Percentiles rank a stretch among this genome's conserved stretches.
phyloP scores from a whole-genome alignment of 2,113 vertebrate species.

The Pachypanchax playfairii region DNA sequence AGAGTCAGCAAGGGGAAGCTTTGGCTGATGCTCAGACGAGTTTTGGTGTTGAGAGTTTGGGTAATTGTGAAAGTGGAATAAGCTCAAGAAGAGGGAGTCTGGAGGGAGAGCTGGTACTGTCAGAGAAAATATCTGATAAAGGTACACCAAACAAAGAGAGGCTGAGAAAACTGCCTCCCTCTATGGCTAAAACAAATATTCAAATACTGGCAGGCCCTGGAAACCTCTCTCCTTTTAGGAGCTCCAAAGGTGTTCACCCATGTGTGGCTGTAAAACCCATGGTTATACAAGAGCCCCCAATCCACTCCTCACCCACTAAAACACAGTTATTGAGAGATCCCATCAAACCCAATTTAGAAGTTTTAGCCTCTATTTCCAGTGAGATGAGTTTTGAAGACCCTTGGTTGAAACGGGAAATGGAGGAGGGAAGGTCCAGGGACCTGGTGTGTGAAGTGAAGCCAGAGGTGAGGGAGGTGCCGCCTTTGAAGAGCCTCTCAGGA shows the following conservation, averaged over 20 bases:
- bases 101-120: constrained; percentile 73
- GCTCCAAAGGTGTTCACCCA: constrained; percentile 84
- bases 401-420: constrained; percentile 89
- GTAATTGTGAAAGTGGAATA: constrained; percentile 16
- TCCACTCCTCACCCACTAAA: constrained; percentile 48
- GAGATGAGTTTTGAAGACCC: constrained; percentile 91
- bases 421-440: constrained; percentile 63
- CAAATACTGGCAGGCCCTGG: constrained; percentile 79
- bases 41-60: constrained; percentile 53
- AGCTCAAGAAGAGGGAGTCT: constrained; percentile 63
- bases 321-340: constrained; percentile 60
- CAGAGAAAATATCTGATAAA: constrained; percentile 75
- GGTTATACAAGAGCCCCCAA: constrained; percentile 74
- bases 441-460: constrained; percentile 52
- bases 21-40: constrained; percentile 83
- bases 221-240: constrained; percentile 86
- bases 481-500: constrained; percentile 38
- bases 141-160: constrained; percentile 76
- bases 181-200: constrained; percentile 86
- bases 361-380: constrained; percentile 69
- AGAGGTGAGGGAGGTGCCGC: constrained; percentile 70
- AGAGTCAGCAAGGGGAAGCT: constrained; percentile 87
- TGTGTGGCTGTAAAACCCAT: constrained; percentile 86
- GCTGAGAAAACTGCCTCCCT: constrained; percentile 82
- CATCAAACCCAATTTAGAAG: constrained; percentile 60